Conservation (phyloP, 2,113 vertebrate species). For the Phyllostomus hastatus region DNA sequence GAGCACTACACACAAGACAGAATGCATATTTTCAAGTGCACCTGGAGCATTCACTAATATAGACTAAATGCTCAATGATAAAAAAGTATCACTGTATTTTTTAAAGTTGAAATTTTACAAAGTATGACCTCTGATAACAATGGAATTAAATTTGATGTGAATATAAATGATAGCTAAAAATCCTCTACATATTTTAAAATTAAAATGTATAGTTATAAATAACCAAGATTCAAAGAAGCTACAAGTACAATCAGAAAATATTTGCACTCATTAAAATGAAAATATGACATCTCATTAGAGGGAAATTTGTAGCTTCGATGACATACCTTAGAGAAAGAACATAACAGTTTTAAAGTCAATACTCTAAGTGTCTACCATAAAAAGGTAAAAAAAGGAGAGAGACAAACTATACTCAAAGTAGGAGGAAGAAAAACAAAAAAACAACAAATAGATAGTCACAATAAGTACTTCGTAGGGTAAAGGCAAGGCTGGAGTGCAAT, state of each 20-base stretch:
- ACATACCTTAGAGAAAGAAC: neutral
- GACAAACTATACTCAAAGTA: neutral
- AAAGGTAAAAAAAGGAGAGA: neutral
- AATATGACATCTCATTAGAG: neutral
- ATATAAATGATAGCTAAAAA: neutral
- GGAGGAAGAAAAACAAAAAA: neutral
- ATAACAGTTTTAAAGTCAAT: neutral
- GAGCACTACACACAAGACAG: neutral
- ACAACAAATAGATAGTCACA: neutral
- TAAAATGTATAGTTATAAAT: constrained; percentile 13
- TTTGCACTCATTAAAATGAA: neutral
- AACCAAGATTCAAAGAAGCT: neutral
- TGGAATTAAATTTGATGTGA: neutral
- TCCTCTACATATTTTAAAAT: neutral
- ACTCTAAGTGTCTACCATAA: neutral
- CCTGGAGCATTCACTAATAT: neutral
- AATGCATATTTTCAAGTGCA: neutral
- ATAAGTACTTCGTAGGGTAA: neutral
- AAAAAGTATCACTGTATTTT: neutral
- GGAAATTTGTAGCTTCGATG: neutral
- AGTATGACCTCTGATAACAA: neutral
- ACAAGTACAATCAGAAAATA: neutral
- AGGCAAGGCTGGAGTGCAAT: neutral
- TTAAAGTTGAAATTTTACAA: neutral
- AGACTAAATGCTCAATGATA: neutral